Percentiles rank a stretch among this genome's conserved stretches.
Conservation (phyloP, 2,888 invertebrate species). For the Dryocosmus kuriphilus region DNA sequence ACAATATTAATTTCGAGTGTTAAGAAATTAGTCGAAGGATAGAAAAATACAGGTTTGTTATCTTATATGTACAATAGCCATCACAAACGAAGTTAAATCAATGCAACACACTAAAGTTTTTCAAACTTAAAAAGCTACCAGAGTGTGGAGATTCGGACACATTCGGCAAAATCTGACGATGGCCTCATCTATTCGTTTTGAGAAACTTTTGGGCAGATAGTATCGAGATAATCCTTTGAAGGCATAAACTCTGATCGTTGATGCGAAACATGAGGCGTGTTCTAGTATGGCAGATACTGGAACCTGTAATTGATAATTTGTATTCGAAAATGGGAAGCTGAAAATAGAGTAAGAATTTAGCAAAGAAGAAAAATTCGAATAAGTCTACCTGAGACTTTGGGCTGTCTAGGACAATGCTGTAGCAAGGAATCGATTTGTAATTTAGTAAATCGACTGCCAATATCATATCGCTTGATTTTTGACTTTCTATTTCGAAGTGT, state of each 20-base stretch:
- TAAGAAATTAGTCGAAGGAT: constrained; percentile 11
- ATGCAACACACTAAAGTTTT: constrained; percentile 32
- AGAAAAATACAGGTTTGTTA: constrained; percentile 23
- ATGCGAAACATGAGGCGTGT: constrained; percentile 71
- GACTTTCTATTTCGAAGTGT: constrained; percentile 84
- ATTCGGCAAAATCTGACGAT: constrained; percentile 83
- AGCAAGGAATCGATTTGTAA: constrained; percentile 70
- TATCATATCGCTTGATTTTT: constrained; percentile 81
- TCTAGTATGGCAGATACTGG: constrained; percentile 63
- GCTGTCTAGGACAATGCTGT: constrained; percentile 73
- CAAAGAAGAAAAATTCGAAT: background rate
- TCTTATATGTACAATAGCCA: constrained; percentile 8
- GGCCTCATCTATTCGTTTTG: constrained; percentile 84
- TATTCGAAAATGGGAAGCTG: background rate
- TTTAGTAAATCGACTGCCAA: constrained; percentile 78
- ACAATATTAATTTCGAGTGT: constrained; percentile 6
- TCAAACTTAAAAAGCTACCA: constrained; percentile 78
- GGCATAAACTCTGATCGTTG: constrained; percentile 83
- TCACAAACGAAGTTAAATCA: constrained; percentile 43
- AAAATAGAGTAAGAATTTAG: background rate
- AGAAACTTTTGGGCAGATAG: constrained; percentile 83
- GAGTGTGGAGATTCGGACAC: constrained; percentile 83
- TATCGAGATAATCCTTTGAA: constrained; percentile 84
- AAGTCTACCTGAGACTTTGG: constrained; percentile 68
- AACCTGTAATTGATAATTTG: constrained; percentile 60